These are phyloP conservation scores for Ctenodactylus gundi DNA, from an alignment of 2,113 vertebrate genomes.

Conservation along the genomic window DNA sequence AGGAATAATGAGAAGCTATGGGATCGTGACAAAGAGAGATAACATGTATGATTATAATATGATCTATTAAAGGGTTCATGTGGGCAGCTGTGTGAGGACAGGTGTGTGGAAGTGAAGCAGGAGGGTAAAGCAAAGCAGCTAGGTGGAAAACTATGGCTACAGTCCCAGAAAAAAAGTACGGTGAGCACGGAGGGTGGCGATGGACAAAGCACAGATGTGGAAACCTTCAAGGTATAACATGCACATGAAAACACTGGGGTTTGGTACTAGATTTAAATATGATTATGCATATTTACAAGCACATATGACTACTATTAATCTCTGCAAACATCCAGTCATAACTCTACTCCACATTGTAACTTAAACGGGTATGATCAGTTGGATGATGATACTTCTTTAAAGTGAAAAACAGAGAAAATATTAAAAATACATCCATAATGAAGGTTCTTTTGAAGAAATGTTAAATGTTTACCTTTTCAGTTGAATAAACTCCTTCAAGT, in stretches of 20 bases:
- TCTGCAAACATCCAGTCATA: conserved; percentile 4
- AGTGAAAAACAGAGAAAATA: conserved; percentile 40
- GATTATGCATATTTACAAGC: conserved; percentile 28
- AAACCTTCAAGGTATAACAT: background rate
- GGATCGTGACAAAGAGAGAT: background rate
- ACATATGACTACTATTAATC: conserved; percentile 44
- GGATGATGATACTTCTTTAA: conserved; percentile 55
- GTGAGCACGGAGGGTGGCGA: background rate
- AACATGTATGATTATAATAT: background rate
- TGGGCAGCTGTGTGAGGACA: background rate
- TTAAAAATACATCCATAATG: conserved; percentile 49
- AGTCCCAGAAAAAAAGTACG: background rate
- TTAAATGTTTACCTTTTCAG: conserved; percentile 54
- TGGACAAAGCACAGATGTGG: background rate
- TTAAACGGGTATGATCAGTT: conserved; percentile 31
- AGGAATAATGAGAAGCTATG: background rate
- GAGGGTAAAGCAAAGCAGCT: background rate
- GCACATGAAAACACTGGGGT: background rate
- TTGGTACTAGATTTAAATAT: background rate
- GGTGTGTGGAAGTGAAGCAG: background rate
- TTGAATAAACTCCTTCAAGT: conserved; percentile 22
- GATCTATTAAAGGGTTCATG: background rate
- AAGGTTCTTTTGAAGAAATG: conserved; percentile 9
- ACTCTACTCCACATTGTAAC: conserved; percentile 40
- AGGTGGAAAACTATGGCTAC: background rate